Conservation (phyloP, 1,140 invertebrate genomes). For the Drosophila ogumai region DNA sequence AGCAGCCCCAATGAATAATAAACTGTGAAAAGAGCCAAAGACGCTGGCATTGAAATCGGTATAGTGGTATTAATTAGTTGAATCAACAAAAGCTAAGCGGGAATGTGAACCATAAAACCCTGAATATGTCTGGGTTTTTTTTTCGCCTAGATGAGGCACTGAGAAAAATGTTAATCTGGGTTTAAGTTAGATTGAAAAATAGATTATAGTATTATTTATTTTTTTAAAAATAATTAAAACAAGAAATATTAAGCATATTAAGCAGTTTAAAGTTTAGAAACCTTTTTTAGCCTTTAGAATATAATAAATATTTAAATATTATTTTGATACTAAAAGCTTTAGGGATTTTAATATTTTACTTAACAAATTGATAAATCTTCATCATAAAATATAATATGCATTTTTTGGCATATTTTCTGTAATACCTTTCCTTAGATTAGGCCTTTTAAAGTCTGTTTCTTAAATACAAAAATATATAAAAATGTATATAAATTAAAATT, state of each 20-base stretch:
- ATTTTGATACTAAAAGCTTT: not conserved
- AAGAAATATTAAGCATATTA: not conserved
- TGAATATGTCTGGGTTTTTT: slow-evolving; percentile 21
- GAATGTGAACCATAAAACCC: slow-evolving; percentile 41
- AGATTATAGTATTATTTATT: not conserved
- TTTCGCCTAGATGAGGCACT: slow-evolving; percentile 22
- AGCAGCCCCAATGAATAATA: slow-evolving; percentile 31
- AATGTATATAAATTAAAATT: not conserved
- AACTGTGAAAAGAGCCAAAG: slow-evolving; percentile 30
- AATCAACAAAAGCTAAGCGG: slow-evolving; percentile 43
- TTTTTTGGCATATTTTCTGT: too few relatives aligned
- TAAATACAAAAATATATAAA: not conserved
- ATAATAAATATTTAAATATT: not conserved
- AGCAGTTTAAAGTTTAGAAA: not conserved
- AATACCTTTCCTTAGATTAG: not conserved
- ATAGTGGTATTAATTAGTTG: slow-evolving; percentile 54
- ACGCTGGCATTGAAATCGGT: slow-evolving; percentile 48
- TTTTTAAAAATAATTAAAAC: too few relatives aligned
- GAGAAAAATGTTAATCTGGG: not conserved
- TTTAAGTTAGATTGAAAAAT: not conserved
- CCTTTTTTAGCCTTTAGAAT: not conserved
- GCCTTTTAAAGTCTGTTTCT: not conserved
- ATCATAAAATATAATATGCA: not conserved
- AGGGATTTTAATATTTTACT: not conserved
- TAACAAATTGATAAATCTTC: not conserved